These are phyloP conservation scores for Sphenopsis melanotis DNA, from an alignment of 2,797 vertebrate species.

Conservation along the genomic window DNA sequence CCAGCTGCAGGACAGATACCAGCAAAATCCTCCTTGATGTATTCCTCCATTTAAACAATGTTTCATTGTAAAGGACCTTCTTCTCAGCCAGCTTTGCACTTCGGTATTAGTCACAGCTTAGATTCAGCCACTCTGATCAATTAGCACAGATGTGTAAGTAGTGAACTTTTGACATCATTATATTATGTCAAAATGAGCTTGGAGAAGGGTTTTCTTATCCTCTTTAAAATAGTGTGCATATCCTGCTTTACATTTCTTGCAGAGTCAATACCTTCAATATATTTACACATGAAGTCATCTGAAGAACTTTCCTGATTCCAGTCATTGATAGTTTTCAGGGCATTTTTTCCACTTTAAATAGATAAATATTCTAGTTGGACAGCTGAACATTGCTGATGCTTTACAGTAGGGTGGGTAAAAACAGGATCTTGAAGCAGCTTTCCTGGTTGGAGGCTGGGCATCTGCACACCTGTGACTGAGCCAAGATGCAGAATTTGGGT, in stretches of 20 bases:
- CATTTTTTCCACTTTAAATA: background rate
- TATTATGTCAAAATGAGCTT: background rate
- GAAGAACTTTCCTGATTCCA: background rate
- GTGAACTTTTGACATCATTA: background rate
- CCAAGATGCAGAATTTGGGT: background rate
- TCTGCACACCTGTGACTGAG: background rate
- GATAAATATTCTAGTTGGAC: background rate
- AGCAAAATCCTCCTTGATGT: background rate
- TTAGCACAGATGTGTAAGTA: background rate
- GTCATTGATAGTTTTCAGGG: background rate
- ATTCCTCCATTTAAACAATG: background rate
- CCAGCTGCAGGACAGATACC: background rate
- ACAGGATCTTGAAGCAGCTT: background rate
- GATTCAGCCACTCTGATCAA: background rate
- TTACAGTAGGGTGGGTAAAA: background rate
- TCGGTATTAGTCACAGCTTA: background rate
- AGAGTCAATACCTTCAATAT: background rate
- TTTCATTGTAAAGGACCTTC: background rate
- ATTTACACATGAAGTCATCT: background rate
- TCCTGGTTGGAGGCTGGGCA: background rate
- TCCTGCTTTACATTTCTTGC: background rate
- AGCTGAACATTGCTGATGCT: background rate
- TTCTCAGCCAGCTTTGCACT: background rate
- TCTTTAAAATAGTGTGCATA: background rate
- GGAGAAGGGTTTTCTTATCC: background rate